phyloP scores from a whole-genome alignment of 2,113 vertebrate genomes.

The Tenrec ecaudatus region DNA sequence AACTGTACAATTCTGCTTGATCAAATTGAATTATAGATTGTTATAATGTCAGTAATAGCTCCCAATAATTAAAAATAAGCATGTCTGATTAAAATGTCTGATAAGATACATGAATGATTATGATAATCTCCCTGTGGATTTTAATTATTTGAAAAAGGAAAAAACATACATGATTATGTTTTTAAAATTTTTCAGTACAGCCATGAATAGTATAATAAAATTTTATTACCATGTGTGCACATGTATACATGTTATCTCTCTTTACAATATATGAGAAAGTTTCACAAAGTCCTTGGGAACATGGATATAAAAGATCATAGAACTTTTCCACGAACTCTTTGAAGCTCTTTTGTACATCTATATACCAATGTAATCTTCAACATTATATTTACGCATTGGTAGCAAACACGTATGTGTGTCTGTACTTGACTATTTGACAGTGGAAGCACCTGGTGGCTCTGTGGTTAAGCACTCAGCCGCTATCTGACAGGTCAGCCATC shows the following conservation, averaged over 20 bases:
- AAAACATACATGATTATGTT: not conserved
- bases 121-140: not conserved
- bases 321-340: too few species aligned
- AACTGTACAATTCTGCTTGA: too few species aligned
- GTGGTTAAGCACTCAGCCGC: too few species aligned
- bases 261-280: too few species aligned
- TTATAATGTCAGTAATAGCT: too few species aligned
- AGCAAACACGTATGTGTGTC: slow-evolving; percentile 15
- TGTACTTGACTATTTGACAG: slow-evolving; percentile 34
- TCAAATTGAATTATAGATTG: too few species aligned
- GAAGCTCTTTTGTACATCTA: not conserved
- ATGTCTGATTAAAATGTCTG: slow-evolving; percentile 1
- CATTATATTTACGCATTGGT: not conserved
- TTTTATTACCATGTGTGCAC: not conserved
- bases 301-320: too few species aligned
- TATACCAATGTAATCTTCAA: not conserved
- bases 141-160: slow-evolving; percentile 41
- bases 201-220: not conserved
- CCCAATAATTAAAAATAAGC: too few species aligned
- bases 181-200: not conserved
- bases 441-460: not conserved
- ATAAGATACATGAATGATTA: not conserved
- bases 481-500: too few species aligned
- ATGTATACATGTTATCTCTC: not conserved
- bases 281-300: too few species aligned